These are phyloP conservation scores for Pseudeuparius sepicola DNA, from an alignment of 2,888 invertebrate species.

Conservation along the genomic window DNA sequence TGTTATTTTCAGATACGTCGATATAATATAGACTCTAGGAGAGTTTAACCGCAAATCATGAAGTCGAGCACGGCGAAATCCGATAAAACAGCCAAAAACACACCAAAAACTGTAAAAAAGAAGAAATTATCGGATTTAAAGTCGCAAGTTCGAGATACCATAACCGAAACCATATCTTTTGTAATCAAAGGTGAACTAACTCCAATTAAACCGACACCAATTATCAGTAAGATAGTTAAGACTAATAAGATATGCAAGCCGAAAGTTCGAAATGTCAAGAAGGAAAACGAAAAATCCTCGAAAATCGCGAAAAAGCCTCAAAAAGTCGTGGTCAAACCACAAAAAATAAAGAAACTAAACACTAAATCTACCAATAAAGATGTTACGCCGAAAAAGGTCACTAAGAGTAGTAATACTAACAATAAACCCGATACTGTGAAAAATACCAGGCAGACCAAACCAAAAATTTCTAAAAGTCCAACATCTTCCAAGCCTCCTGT, in stretches of 20 bases:
- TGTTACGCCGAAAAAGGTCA: constrained; percentile 27
- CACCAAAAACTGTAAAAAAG: constrained; percentile 24
- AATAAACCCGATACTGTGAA: constrained; percentile 30
- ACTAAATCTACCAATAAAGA: constrained; percentile 29
- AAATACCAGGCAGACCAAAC: constrained; percentile 18
- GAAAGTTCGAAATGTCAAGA: constrained; percentile 28
- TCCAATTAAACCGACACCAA: constrained; percentile 29
- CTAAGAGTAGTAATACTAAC: constrained; percentile 21
- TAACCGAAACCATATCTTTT: constrained; percentile 37
- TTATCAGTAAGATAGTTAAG: constrained; percentile 20
- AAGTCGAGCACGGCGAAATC: too few relatives aligned
- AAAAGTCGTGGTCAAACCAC: constrained; percentile 9
- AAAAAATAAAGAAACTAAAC: constrained; percentile 8
- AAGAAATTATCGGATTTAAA: constrained; percentile 27
- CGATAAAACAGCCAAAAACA: too few relatives aligned
- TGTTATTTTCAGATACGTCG: too few relatives aligned
- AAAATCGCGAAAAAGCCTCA: constrained; percentile 11
- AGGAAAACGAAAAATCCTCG: constrained; percentile 1
- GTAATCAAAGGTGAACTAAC: constrained; percentile 37
- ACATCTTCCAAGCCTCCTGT: constrained; percentile 7
- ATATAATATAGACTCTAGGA: too few relatives aligned
- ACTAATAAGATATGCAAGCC: too few relatives aligned
- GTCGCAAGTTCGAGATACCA: constrained; percentile 30
- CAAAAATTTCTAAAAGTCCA: constrained; percentile 11
- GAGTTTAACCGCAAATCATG: too few relatives aligned